These are phyloP conservation scores for Chaetorhynchus papuensis DNA, from an alignment of 2,113 vertebrate species.

Conservation along the genomic window DNA sequence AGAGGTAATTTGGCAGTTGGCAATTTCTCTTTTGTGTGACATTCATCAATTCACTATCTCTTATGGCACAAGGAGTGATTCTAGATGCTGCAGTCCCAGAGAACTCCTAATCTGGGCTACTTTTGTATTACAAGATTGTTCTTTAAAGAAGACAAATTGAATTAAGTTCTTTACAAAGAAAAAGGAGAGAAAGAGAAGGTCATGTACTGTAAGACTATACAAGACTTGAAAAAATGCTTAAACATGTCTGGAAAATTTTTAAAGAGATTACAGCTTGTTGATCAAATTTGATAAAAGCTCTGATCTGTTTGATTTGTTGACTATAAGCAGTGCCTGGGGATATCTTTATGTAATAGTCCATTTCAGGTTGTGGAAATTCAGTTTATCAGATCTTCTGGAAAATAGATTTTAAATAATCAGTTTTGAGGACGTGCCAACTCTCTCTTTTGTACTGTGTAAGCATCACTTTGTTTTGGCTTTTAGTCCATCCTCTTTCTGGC, in stretches of 20 bases:
- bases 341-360: not conserved
- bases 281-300: not conserved
- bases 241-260: not conserved
- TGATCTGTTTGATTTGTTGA: conserved; percentile 16
- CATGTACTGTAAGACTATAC: not conserved
- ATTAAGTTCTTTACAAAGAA: not conserved
- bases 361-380: not conserved
- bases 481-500: not conserved
- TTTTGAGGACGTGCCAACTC: not conserved
- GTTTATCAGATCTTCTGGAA: conserved; percentile 42
- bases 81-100: not conserved
- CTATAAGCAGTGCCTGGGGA: not conserved
- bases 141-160: not conserved
- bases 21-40: not conserved
- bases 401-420: conserved; percentile 24
- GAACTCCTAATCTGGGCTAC: not conserved
- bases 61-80: not conserved
- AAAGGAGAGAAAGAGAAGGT: not conserved
- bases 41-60: not conserved
- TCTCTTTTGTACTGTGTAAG: not conserved
- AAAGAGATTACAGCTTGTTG: conserved; percentile 18
- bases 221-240: not conserved
- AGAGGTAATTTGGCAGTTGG: not conserved
- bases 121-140: not conserved
- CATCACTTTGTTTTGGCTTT: not conserved